Base-by-base conservation (phyloP, 2,888 invertebrate species). In the Ptychoptera albimana region DNA sequence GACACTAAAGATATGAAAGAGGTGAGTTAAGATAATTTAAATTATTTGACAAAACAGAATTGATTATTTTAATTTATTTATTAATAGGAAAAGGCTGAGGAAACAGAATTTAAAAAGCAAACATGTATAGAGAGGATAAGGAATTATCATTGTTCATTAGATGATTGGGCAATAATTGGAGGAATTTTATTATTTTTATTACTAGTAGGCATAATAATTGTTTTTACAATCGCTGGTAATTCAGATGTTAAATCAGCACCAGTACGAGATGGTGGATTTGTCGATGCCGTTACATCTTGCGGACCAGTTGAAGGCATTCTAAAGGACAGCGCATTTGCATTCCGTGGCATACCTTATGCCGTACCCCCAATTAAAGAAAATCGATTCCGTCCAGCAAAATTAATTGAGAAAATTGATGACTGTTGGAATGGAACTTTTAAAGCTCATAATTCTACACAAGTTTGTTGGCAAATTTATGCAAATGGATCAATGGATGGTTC, bases 271-370 rank as follows among this genome's bases (percentile, higher is more conserved):
- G 85, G 83, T 11, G 76, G 75, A 50, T 84, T 69, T 56, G 73
- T 84, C 15, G 73, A 75, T 43, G 79, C 86, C 0, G 71, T 79
- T 38, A 82, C 85, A 2, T 72, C 79, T 35, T 88, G 88, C 58
- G 88, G 88, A 42, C 71, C 70, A 48, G 79, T 86, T 16, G 81
- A 87, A 64, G 88, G 87, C 13, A 63, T 82, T 37, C 66, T 82
- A 48, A 81, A 85, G 54, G 83, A 85, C 55, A 79, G 81, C 34
- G 81, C 79, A 0, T 82, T 79, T 54, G 82, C 82, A 11, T 88
- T 87, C 64, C 77, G 80, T 39, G 84, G 85, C 44, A 80, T 88
- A 47, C 87, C 87, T 0, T 88, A 82, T 59, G 87, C 87, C 3
- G 62, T 75, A 15, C 79, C 84, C 5, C 87, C 87, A 0, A 57